Evolutionary conservation across 2,113 vertebrate genomes (phyloP).

Genomic region (Candoia aspera): DNA sequence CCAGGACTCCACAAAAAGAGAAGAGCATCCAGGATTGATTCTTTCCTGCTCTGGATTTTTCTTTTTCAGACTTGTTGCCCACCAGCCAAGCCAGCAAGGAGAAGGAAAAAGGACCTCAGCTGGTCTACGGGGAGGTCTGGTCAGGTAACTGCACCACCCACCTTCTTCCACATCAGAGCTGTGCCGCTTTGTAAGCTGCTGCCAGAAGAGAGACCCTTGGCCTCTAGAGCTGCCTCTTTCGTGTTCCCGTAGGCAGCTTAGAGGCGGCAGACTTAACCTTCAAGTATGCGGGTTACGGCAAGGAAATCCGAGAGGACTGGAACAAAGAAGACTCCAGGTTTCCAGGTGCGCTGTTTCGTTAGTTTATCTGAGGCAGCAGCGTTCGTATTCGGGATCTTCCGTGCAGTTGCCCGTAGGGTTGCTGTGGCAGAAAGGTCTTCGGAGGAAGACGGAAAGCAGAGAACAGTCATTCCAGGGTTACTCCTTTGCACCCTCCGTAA

Average conservation of each 20-base stretch:
- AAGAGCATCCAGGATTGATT: neutral
- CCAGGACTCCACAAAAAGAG: neutral
- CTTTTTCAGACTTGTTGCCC: neutral
- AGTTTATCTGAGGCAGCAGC: neutral
- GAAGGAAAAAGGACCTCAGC: slow-evolving; percentile 16
- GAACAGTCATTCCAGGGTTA: too few species aligned
- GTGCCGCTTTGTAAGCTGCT: neutral
- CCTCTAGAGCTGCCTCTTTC: neutral
- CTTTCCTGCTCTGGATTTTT: neutral
- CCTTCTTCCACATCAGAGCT: slow-evolving; percentile 10
- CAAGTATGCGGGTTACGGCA: slow-evolving; percentile 53
- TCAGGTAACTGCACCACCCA: slow-evolving; percentile 62
- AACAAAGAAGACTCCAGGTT: slow-evolving; percentile 57
- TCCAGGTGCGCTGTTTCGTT: slow-evolving; percentile 58
- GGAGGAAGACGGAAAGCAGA: too few species aligned
- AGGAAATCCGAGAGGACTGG: slow-evolving; percentile 55
- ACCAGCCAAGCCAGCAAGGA: slow-evolving; percentile 1
- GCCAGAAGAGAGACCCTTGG: neutral
- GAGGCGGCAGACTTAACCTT: slow-evolving; percentile 48
- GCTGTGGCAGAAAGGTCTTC: neutral
- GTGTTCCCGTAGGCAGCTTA: slow-evolving; percentile 59
- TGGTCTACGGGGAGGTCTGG: slow-evolving; percentile 65
- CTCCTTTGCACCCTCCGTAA: too few species aligned
- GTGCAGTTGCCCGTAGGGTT: neutral
- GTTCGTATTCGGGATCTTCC: neutral